Evolutionary conservation across 1,140 invertebrate genomes (phyloP).

Genomic region (Pogonus chalceus): DNA sequence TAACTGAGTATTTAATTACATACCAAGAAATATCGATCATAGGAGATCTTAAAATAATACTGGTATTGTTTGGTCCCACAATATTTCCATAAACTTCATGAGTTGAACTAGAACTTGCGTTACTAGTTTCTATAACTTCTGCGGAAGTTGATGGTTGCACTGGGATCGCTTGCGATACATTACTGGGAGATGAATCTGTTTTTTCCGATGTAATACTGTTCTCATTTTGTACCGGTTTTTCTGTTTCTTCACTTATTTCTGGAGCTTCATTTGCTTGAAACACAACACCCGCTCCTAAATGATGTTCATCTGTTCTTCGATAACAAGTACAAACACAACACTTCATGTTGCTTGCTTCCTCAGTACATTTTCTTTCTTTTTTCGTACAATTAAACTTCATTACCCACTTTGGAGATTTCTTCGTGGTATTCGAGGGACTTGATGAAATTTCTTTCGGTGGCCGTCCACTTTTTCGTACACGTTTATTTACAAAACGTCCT

Average conservation of each 20-base stretch:
- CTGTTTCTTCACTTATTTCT: background rate
- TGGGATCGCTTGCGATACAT: background rate
- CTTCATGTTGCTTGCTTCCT: constrained; percentile 32
- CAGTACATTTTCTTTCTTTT: constrained; percentile 42
- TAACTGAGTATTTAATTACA: background rate
- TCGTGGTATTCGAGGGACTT: constrained; percentile 24
- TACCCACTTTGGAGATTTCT: constrained; percentile 51
- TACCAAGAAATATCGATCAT: background rate
- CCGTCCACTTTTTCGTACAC: constrained; percentile 21
- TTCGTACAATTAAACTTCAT: constrained; percentile 49
- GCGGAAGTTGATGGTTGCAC: background rate
- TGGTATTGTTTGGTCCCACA: background rate
- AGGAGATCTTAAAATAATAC: background rate
- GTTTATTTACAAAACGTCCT: constrained; percentile 23
- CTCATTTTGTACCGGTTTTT: no score
- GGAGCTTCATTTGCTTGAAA: constrained; percentile 29
- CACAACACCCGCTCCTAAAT: constrained; percentile 40
- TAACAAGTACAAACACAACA: constrained; percentile 54
- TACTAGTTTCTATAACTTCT: background rate
- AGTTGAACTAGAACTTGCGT: background rate
- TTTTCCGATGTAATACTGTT: background rate
- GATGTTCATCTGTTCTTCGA: constrained; percentile 45
- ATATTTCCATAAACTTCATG: background rate
- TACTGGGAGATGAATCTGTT: background rate
- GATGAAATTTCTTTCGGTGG: constrained; percentile 4